These are phyloP conservation scores for Ameiurus melas DNA, from an alignment of 2,113 vertebrate species.

Conservation along the genomic window DNA sequence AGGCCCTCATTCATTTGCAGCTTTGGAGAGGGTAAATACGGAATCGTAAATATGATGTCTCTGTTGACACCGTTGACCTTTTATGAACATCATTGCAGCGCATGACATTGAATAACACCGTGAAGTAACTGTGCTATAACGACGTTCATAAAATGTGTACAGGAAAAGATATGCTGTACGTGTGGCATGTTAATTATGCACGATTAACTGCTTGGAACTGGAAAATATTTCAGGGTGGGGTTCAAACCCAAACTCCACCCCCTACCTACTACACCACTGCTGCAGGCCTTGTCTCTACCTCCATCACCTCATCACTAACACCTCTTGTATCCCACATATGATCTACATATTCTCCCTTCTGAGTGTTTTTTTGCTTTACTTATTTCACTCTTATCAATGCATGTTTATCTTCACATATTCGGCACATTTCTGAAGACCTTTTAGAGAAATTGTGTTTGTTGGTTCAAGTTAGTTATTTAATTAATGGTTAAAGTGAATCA, in stretches of 20 bases:
- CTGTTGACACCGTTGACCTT: background rate
- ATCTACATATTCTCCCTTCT: background rate
- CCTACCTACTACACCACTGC: background rate
- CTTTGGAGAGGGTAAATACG: background rate
- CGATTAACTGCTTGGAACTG: background rate
- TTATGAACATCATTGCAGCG: background rate
- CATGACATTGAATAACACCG: background rate
- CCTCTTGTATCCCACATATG: background rate
- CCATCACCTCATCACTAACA: background rate
- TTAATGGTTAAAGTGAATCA: background rate
- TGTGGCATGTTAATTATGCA: background rate
- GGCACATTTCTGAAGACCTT: background rate
- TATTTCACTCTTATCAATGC: background rate
- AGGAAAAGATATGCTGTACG: background rate
- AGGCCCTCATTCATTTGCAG: background rate
- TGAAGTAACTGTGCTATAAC: background rate
- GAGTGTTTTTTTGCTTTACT: background rate
- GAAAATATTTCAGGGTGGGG: background rate
- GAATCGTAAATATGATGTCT: slow-evolving; percentile 3
- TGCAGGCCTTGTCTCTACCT: background rate
- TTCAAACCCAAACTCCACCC: background rate
- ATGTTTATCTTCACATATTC: background rate
- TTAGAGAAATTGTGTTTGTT: background rate
- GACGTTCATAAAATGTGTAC: background rate
- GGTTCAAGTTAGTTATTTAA: background rate